Evolutionary conservation across 2,888 invertebrate species (phyloP), one percentile per base, ranked within the genome.

Genomic region (Drepanosiphum platanoidis): DNA sequence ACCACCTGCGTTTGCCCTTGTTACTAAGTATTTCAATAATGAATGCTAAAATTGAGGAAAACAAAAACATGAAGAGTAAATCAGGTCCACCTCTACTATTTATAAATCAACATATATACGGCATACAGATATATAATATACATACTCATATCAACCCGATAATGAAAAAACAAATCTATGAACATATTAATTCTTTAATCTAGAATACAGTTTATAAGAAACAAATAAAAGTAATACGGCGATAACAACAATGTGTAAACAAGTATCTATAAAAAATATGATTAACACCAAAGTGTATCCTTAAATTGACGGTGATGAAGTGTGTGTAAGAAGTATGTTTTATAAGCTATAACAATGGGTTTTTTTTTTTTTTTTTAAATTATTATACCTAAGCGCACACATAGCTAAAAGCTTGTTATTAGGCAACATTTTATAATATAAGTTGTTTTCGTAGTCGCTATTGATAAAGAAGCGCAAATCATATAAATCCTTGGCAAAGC

Each of bases 331-430:
- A n/a, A 68, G 22, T 22, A 68, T 22, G 5, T 58, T 58, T 80
- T 70, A 34, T 58, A 80, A 80, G 70, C 52, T 80, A 80, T 58
- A 58, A 58, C 34, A 68, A 68, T 34, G n/a, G 27, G 36, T 30
- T 9, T 58, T 80, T 68, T 58, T n/a, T n/a, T n/a, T n/a, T n/a
- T n/a, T n/a, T n/a, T n/a, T n/a, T n/a, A n/a, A n/a, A n/a, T n/a
- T 36, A 58, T 70, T 80, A 79, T 68, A 46, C 32, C 36, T 36
- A 34, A 68, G 34, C 68, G 34, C n/a, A 52, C n/a, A 80, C 52
- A 70, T 46, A 80, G 52, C 66, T 80, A 34, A 34, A 80, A 80
- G 80, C 80, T 80, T 70, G 52, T 80, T 78, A 78, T 75, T 70
- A 80, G 68, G 70, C 80, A 52, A 70, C 27, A 36, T 70, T n/a